These are phyloP conservation scores for Apamea monoglypha DNA, from an alignment of 2,888 invertebrate species.

Conservation along the genomic window DNA sequence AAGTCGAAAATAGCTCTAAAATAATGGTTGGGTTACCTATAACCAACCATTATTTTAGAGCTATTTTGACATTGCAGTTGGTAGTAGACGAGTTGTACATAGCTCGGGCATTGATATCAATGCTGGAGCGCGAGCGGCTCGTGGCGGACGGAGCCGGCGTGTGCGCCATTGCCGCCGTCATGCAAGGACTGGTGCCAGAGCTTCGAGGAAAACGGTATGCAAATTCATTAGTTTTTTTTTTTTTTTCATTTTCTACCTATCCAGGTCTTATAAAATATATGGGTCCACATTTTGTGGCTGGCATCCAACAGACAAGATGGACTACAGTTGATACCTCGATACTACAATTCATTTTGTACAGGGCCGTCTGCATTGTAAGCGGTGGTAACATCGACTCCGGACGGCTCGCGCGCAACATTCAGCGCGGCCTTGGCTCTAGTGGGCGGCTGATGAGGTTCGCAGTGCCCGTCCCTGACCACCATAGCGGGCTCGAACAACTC, in stretches of 20 bases:
- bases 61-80: conserved; percentile 77
- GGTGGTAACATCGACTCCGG: conserved; percentile 96
- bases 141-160: conserved; percentile 96
- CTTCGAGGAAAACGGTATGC: conserved; percentile 93
- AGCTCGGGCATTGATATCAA: conserved; percentile 92
- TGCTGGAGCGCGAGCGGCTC: conserved; percentile 93
- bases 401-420: conserved; percentile 93
- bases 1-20: too few species aligned
- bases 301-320: neutral
- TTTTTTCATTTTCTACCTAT: too few species aligned
- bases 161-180: conserved; percentile 93
- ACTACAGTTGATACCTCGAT: neutral
- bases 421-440: conserved; percentile 94
- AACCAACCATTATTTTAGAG: neutral
- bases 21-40: too few species aligned
- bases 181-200: conserved; percentile 93
- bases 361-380: conserved; percentile 94
- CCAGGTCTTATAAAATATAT: neutral
- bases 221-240: neutral
- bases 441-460: conserved; percentile 93
- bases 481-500: conserved; percentile 93
- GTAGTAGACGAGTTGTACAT: conserved; percentile 93
- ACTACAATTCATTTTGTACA: conserved; percentile 74
- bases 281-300: neutral
- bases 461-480: conserved; percentile 93